phyloP scores from a whole-genome alignment of 2,888 invertebrate species.

The Oscheius sp. region DNA sequence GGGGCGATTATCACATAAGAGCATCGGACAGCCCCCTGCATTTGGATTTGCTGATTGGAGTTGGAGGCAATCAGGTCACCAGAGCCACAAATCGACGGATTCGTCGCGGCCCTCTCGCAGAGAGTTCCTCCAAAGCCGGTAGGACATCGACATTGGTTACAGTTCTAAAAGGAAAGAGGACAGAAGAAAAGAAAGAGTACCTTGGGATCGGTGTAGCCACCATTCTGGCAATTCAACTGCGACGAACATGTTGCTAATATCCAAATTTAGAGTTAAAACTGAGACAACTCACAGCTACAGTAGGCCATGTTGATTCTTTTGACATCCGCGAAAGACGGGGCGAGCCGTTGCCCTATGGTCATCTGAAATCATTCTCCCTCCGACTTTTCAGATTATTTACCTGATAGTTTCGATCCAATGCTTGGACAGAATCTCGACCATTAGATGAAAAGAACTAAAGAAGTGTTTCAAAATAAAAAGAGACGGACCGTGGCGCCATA shows the following conservation, averaged over 20 bases:
- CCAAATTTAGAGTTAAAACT: background rate
- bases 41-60: constrained; percentile 44
- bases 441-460: background rate
- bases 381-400: background rate
- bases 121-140: constrained; percentile 59
- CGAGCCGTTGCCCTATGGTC: constrained; percentile 68
- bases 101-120: constrained; percentile 38
- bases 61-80: constrained; percentile 50
- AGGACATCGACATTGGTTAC: constrained; percentile 64
- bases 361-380: constrained; percentile 20
- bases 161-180: constrained; percentile 28
- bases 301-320: constrained; percentile 70
- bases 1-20: constrained; percentile 65
- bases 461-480: background rate
- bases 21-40: constrained; percentile 54
- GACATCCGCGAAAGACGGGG: constrained; percentile 67
- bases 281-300: constrained; percentile 57
- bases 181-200: background rate
- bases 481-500: constrained; percentile 65
- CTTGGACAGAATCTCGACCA: constrained; percentile 48
- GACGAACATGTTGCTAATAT: constrained; percentile 47
- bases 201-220: constrained; percentile 70
- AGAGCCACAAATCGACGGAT: constrained; percentile 45
- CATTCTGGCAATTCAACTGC: constrained; percentile 57
- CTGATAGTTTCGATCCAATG: constrained; percentile 66